Evolutionary conservation across 2,797 vertebrate genomes (phyloP), one percentile per base, ranked within the genome.

Genomic region (Sphaeramia orbicularis): DNA sequence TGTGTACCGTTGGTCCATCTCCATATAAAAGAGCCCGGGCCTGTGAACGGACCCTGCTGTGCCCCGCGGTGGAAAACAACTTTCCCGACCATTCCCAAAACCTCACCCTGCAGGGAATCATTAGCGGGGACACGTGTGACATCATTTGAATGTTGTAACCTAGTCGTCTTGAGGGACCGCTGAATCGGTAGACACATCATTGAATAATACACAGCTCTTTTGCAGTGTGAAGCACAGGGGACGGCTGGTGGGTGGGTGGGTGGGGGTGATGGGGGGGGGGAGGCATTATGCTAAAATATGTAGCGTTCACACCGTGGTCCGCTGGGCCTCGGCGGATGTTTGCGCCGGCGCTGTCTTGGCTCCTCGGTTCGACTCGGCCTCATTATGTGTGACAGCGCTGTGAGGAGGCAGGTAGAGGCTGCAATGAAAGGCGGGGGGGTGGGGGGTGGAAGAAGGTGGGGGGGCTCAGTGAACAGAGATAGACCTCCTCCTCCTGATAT

Each of bases 211-310:
- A 16, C 50, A 19, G 71, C 76, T 83, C 71, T 79, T 71, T 80
- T 80, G 72, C 85, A 61, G 75, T 64, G 74, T 74, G 75, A 74
- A 83, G 65, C 78, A 72, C 71, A 9, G 2, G 83, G 75, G 84
- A 78, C 8, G 1, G 71, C 27, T 61, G 11, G 18, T 27, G 4
- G 24, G 24, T 27, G 24, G 2, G 4, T 24, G 24, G 21, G n/a
- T n/a, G n/a, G n/a, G n/a, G n/a, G n/a, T n/a, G n/a, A n/a, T n/a
- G 4, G 24, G 24, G 21, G n/a, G n/a, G n/a, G n/a, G n/a, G n/a
- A n/a, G n/a, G n/a, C n/a, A n/a, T n/a, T n/a, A 93, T 93, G 89
- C 84, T 91, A 93, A 94, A 91, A 93, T 92, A 91, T 91, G 85
- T 87, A 80, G 48, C 74, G 47, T 77, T 86, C 77, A 79, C 67